These are phyloP conservation scores for Plecotus auritus DNA, from an alignment of 2,113 vertebrate genomes.

Conservation along the genomic window DNA sequence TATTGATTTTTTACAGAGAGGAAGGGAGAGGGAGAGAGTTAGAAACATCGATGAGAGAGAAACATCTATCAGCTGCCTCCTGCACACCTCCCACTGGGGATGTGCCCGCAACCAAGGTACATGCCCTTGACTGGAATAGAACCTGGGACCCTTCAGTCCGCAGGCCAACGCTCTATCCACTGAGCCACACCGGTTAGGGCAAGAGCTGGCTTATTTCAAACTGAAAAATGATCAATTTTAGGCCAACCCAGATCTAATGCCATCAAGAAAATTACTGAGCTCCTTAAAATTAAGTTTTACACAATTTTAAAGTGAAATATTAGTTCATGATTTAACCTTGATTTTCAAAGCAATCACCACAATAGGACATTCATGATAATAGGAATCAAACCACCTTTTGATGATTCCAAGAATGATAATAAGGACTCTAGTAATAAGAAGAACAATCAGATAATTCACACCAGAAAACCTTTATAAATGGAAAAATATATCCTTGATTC, in stretches of 20 bases:
- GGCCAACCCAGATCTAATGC: background rate
- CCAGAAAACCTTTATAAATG: constrained; percentile 6
- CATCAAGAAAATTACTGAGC: constrained; percentile 8
- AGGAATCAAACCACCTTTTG: constrained; percentile 45
- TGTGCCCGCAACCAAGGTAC: too few species aligned
- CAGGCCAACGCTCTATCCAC: too few species aligned
- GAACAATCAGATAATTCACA: constrained; percentile 36
- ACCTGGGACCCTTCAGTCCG: too few species aligned
- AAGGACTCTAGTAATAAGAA: background rate
- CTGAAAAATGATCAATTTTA: background rate
- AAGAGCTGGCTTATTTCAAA: background rate
- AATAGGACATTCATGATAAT: background rate
- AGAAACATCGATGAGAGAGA: too few species aligned
- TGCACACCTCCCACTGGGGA: too few species aligned
- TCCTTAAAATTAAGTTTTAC: constrained; percentile 1
- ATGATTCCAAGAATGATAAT: constrained; percentile 2
- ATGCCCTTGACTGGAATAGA: too few species aligned
- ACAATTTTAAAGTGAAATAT: constrained; percentile 36
- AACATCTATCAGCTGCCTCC: too few species aligned
- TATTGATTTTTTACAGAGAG: too few species aligned
- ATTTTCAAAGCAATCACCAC: constrained; percentile 23
- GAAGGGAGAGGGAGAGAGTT: too few species aligned
- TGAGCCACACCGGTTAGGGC: too few species aligned
- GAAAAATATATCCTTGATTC: constrained; percentile 41
- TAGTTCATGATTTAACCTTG: constrained; percentile 41